Base-by-base conservation (phyloP, 2,113 vertebrate genomes). In the Tachycineta bicolor region DNA sequence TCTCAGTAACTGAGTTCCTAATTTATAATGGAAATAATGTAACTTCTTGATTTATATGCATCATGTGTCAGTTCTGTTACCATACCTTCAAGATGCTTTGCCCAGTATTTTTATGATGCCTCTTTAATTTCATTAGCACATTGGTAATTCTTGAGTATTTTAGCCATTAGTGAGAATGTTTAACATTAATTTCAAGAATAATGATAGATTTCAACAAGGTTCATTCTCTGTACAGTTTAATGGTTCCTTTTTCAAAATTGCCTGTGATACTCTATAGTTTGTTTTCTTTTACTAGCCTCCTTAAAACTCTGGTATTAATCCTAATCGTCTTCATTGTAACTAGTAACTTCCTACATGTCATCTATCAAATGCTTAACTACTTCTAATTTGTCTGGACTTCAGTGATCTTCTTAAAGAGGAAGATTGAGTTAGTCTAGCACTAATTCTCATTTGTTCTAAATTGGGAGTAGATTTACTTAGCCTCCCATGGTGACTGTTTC, bases 381-480 rank as follows among this genome's bases (percentile, higher is more conserved):
- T 90, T 74, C 43, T 93, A 44, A 92, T 94, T 92, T 94, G 83
- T 93, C 92, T 90, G 94, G 92, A 90, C 90, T 96, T 94, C 34
- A 20, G 67, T 96, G 92, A 95, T 94, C 95, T 92, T 92, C 95
- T 97, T 94, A 97, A 62, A 97, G 88, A 91, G 94, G 59, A 90
- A 90, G 94, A 95, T 90, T 86, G 93, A 34, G 94, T 94, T 92
- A 86, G 95, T 95, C 92, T 90, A 92, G 71, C 86, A 81, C 90
- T 95, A 95, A 94, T 90, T 96, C 90, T 86, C 22, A 70, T 94
- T 96, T 95, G 73, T 94, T 92, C 91, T 96, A 95, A 91, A 87
- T 56, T 60, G 39, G 94, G 83, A 89, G 20, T 83, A 96, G 95
- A 89, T 93, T 87, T 94, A 56, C 56, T 80, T 87, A n/a, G 41